Base-by-base conservation (phyloP, 2,888 invertebrate genomes). In the Drosophila robusta region DNA sequence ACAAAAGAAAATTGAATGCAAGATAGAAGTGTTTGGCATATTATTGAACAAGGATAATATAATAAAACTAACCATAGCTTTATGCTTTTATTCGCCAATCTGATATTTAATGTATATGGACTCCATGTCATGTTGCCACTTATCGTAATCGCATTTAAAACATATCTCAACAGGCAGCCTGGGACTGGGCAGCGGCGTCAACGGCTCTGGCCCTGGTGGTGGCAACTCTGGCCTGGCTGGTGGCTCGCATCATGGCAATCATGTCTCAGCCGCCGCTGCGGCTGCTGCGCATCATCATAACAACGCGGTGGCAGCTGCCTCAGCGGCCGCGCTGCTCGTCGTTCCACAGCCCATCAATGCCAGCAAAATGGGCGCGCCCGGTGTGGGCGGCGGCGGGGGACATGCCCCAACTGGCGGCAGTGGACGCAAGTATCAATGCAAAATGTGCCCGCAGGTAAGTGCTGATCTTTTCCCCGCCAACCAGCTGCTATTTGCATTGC, bases 391-490 rank as follows among this genome's bases (percentile, higher is more conserved):
- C 18, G 16, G 97, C 26, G 71, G 70, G 1, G 89, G 79, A 38
- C 87, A 84, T 62, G 78, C 64, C 22, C 52, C 80, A 8, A 49
- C 78, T 22, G 78, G 89, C 3, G 92, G 92, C 57, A 93, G 91
- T 68, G 92, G 93, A 51, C 87, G 98, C 91, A 98, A 98, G 93
- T 98, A 98, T 93, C 97, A 97, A 92, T 98, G 98, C 95, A 98
- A 98, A 93, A 98, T 98, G 98, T 98, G 98, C 92, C 97, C 98
- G 78, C 97, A 98, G 97, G 98, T 98, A 93, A 93, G 96, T 93
- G 54, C 6, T 32, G 29, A 18, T 9, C 52, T 32, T 18, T 16
- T 14, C 4, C 18, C 32, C 12, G 16, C 34, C 11, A 4, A 4
- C 4, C 34, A 34, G 49, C 47, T 60, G 60, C 41, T 75, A 60